Evolutionary conservation across 2,797 vertebrate genomes (phyloP), one percentile per base, ranked within the genome.

Genomic region (Neomorphus geoffroyi): DNA sequence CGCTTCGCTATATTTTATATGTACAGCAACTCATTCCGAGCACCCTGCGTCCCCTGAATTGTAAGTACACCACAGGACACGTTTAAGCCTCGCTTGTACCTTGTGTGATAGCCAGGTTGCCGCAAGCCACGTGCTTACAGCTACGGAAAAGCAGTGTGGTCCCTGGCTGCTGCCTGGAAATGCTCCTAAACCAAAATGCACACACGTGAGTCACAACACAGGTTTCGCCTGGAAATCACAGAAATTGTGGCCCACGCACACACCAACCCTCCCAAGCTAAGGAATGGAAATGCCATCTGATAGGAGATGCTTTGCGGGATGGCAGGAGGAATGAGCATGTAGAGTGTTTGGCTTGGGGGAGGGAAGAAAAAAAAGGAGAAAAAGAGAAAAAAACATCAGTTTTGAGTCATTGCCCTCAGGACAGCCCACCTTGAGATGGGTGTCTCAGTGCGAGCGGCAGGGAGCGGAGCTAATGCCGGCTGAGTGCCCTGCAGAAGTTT

Each of bases 1-100:
- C 96, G 98, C 98, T 98, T 98, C 96, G 97, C 97, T 98, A 98
- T 99, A 97, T 98, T 97, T 98, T 98, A 43, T 98, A 97, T 98
- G 98, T 97, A 97, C 98, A 98, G 97, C 98, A 98, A 98, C 98
- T 98, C 98, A 98, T 98, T 97, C 97, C 83, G 98, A 98, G 96
- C 97, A 97, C 97, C 96, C 97, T 97, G 94, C 97, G 92, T 98
- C 96, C 97, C 97, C 97, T 88, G 92, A 98, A 96, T 98, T 98
- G 97, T 98, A 98, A 98, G 98, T 98, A 98, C 97, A 85, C 91
- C 56, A 30, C 87, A 85, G 94, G 97, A 95, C 92, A 60, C 62
- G 24, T 86, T 56, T 70, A 95, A 97, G 92, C 96, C 92, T 94
- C 37, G 7, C 89, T 93, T 56, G 94, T 93, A 84, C 95, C 90